These are phyloP conservation scores for Schlechtendalia chinensis DNA, from an alignment of 1,140 invertebrate species.

Conservation along the genomic window DNA sequence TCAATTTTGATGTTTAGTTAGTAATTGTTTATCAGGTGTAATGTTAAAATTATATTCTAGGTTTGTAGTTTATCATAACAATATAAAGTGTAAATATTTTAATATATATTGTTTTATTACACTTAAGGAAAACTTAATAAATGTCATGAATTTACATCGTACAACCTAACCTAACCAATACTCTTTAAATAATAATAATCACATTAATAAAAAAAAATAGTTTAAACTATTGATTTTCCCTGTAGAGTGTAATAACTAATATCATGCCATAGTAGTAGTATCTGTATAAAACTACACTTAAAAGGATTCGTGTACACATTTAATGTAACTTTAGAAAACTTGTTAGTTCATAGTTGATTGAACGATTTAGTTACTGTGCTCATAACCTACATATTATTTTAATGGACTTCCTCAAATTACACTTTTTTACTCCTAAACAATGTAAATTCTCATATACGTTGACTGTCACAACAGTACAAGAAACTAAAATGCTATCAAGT, in stretches of 20 bases:
- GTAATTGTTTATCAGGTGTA: no score
- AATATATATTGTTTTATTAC: no score
- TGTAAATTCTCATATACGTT: constrained; percentile 34
- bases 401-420: constrained; percentile 38
- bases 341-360: constrained; percentile 1
- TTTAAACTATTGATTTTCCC: constrained; percentile 11
- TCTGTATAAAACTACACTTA: neutral
- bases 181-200: no score
- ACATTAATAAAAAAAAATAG: no score
- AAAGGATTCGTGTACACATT: constrained; percentile 3
- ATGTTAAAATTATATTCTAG: no score
- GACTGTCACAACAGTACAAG: constrained; percentile 20
- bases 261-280: neutral
- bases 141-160: no score
- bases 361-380: neutral
- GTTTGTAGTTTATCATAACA: no score
- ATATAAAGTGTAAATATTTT: no score
- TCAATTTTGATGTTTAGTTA: no score
- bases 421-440: constrained; percentile 4
- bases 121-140: no score
- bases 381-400: neutral
- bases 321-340: constrained; percentile 10
- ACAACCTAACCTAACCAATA: no score
- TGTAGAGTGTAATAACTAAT: neutral
- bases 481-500: constrained; percentile 24